Percentiles rank a stretch among this genome's conserved stretches.
These are phyloP conservation scores for Motacilla tschutschensis DNA, from an alignment of 2,113 vertebrate genomes.

Conservation along the genomic window DNA sequence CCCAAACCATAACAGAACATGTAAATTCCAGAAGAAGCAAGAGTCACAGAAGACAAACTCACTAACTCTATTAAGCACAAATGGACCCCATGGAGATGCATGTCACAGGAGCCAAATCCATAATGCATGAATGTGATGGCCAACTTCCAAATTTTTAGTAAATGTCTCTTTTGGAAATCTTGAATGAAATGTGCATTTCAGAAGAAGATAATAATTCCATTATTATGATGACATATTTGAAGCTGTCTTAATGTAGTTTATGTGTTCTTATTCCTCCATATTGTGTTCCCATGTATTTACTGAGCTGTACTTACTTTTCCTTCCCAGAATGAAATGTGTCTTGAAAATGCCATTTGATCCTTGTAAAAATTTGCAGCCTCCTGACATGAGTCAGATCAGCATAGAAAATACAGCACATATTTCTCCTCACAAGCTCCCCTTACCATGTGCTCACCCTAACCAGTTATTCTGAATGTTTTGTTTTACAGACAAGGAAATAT, in stretches of 20 bases:
- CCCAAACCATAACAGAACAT: neutral
- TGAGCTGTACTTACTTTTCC: neutral
- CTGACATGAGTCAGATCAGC: neutral
- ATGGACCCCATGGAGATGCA: neutral
- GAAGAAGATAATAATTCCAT: neutral
- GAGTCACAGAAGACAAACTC: neutral
- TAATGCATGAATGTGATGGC: neutral
- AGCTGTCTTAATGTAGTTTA: neutral
- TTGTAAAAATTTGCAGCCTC: neutral
- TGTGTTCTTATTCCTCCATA: neutral
- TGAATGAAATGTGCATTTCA: neutral
- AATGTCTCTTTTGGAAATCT: neutral
- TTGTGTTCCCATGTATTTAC: neutral
- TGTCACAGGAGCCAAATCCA: neutral
- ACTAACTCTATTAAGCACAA: neutral
- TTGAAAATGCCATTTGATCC: neutral
- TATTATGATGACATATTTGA: neutral
- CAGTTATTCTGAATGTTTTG: neutral
- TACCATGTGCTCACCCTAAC: neutral
- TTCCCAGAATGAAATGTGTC: neutral
- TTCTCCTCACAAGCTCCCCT: neutral
- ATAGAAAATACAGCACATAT: neutral
- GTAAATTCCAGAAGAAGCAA: neutral
- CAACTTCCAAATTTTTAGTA: neutral
- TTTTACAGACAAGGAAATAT: conserved; percentile 75